Percentiles rank a stretch among this genome's conserved stretches.
Conservation (phyloP, 2,888 invertebrate species). For the Drosophila suboccidentalis region DNA sequence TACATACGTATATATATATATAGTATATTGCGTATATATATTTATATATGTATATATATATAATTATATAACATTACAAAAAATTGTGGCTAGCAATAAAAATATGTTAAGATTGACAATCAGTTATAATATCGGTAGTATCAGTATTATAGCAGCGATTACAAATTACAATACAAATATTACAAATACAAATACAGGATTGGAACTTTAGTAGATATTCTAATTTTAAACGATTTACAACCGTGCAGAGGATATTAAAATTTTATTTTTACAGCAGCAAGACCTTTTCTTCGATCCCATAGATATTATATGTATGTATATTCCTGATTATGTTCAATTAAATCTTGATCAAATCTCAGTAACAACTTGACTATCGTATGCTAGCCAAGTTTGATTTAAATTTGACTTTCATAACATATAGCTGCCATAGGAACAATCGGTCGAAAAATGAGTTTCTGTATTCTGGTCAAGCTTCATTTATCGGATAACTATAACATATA, state of each 20-base stretch:
- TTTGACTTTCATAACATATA: not conserved
- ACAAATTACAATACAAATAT: conserved; percentile 34
- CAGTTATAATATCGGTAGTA: conserved; percentile 63
- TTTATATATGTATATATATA: conserved; percentile 21
- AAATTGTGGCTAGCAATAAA: conserved; percentile 79
- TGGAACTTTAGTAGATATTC: conserved; percentile 21
- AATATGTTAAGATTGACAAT: conserved; percentile 64
- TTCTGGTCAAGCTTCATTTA: not conserved
- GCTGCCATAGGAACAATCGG: not conserved
- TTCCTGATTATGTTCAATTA: not conserved
- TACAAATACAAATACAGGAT: conserved; percentile 29
- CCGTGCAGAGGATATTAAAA: conserved; percentile 4
- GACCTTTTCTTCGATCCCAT: not conserved
- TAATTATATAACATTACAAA: conserved; percentile 63
- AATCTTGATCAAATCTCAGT: not conserved
- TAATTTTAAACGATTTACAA: conserved; percentile 1
- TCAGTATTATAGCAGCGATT: conserved; percentile 56
- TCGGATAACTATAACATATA: too few relatives aligned
- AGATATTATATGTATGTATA: not conserved
- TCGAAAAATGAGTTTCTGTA: not conserved
- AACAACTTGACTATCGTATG: not conserved
- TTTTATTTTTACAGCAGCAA: not conserved
- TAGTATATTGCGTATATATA: conserved; percentile 30
- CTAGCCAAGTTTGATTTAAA: not conserved
- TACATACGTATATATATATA: conserved; percentile 41